These are phyloP conservation scores for Onychomys torridus DNA, from an alignment of 2,797 vertebrate species.

Conservation along the genomic window DNA sequence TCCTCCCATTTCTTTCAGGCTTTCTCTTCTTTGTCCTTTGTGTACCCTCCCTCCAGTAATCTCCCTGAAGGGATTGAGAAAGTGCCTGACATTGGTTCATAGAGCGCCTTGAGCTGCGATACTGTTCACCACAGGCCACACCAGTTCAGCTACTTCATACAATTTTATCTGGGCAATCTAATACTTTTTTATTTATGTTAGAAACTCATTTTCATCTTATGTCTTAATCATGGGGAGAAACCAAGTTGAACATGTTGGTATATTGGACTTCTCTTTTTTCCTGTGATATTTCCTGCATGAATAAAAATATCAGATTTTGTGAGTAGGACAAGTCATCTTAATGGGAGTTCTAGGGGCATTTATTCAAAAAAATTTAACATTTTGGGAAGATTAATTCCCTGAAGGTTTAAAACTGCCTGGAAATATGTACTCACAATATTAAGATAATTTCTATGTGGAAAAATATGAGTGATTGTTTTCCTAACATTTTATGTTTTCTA, in stretches of 20 bases:
- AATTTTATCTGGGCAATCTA: background rate
- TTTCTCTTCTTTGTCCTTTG: background rate
- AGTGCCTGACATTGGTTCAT: background rate
- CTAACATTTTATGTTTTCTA: conserved; percentile 14
- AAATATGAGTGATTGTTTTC: conserved; percentile 16
- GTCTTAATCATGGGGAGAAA: background rate
- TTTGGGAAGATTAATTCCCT: background rate
- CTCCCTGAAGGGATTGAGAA: background rate
- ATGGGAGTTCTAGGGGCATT: background rate
- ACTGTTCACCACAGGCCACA: background rate
- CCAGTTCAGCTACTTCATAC: background rate
- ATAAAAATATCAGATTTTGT: background rate
- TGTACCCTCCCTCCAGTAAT: background rate
- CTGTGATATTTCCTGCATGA: background rate
- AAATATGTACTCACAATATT: conserved; percentile 12
- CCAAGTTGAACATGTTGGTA: background rate
- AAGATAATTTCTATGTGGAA: conserved; percentile 3
- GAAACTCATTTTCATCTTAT: background rate
- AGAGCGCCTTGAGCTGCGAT: background rate
- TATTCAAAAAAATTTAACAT: background rate
- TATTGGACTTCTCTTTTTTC: background rate
- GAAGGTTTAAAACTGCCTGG: background rate
- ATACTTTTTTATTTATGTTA: background rate
- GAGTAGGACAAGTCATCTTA: background rate
- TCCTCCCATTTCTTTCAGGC: background rate